Base-by-base conservation (phyloP, 1,140 invertebrate species). In the Cherax quadricarinatus region DNA sequence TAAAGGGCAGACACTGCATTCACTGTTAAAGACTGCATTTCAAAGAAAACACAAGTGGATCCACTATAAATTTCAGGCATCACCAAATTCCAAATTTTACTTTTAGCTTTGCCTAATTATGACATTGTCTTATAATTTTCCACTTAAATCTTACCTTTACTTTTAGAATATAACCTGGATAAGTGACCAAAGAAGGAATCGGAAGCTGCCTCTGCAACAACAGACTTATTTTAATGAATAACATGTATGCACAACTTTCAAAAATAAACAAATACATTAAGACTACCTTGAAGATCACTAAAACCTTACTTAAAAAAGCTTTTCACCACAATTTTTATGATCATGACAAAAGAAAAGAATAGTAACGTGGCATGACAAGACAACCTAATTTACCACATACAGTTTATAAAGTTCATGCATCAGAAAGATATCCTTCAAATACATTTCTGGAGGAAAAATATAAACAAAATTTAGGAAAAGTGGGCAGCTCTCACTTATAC, bases 111-210 rank as follows among this genome's bases (percentile, higher is more conserved):
- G 12, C 18, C 62, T 66, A 21, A 21, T 66, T 18, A 66, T 21
- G 62, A 21, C 16, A 66, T 5, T 1, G 18, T 66, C 62, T 18
- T 66, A 21, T 14, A 5, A 66, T 66, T 66, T 66, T 66, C 62
- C 62, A 66, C 21, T 66, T 66, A 57, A 57, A 21, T 66, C 62
- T 66, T 66, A 66, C 62, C 62, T 66, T 66, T 66, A 66, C 18
- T 66, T 66, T 18, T 66, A 66, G 62, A 66, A 66, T 66, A 66
- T 21, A 66, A 66, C 62, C 21, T 66, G 62, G 62, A 5, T 66
- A 66, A 66, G 62, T 66, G 62, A 66, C 62, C 62, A 66, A 66
- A 66, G 62, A 66, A 66, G 62, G 21, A 66, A 66, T 66, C 62
- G 14, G 62, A 66, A 66, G 62, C 62, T 66, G 62, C 62, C 62